A percentile compares a stretch with the other conserved stretches of the same genome.
These are phyloP conservation scores for Pseudorectes ferrugineus DNA, from an alignment of 2,113 vertebrate species.

Conservation along the genomic window DNA sequence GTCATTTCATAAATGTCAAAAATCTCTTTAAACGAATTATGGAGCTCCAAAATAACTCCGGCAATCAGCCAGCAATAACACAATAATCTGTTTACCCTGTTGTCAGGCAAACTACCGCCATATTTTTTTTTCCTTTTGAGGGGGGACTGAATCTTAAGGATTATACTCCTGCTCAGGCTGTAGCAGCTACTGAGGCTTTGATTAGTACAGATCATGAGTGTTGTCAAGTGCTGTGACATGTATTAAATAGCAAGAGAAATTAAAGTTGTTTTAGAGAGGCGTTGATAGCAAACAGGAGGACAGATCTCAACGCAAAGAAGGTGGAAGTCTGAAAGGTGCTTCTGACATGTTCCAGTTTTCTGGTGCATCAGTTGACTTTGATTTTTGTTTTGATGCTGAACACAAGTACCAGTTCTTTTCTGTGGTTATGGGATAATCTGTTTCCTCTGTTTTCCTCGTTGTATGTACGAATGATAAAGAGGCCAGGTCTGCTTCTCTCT, in stretches of 20 bases:
- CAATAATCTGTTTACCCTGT: constrained; percentile 82
- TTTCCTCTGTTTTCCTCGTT: background rate
- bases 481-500: background rate
- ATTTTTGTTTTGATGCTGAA: background rate
- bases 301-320: background rate
- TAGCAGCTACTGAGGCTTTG: constrained; percentile 20
- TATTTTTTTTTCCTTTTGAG: background rate
- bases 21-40: constrained; percentile 95
- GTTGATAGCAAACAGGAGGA: background rate
- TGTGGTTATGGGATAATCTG: background rate
- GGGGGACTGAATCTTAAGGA: constrained; percentile 46
- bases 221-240: constrained; percentile 48
- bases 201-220: constrained; percentile 60
- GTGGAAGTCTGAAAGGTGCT: background rate
- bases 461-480: background rate
- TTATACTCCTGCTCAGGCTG: constrained; percentile 20
- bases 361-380: background rate
- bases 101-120: constrained; percentile 73
- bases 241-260: constrained; percentile 51
- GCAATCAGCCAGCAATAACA: constrained; percentile 84
- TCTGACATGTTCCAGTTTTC: background rate
- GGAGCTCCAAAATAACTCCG: constrained; percentile 83
- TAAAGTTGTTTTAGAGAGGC: constrained; percentile 13
- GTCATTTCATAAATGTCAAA: constrained; percentile 92
- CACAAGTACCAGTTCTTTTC: background rate